Evolutionary conservation across 2,888 invertebrate genomes (phyloP), one percentile per base, ranked within the genome.

Genomic region (Thereva nobilitata): DNA sequence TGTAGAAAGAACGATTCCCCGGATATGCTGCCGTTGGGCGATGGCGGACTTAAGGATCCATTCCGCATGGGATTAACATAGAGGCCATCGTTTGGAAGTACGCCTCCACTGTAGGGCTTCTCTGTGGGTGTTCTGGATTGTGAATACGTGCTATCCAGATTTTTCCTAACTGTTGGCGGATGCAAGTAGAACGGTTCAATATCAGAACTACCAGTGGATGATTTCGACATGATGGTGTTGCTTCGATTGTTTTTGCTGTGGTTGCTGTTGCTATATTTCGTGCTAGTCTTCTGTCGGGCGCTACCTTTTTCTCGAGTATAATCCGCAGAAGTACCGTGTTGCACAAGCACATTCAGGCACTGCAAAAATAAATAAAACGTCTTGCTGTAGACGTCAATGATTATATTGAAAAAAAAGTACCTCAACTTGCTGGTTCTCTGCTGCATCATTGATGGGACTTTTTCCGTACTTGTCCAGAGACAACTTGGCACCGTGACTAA

Each of bases 361-460:
- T 93, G 83, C 34, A 76, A 77, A 75, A 71, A 42, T 67, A 52
- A 59, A 55, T 34, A 65, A 47, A 52, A 67, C 50, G 45, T 70
- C 67, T 68, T 70, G 56, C 55, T 57, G 5, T 41, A 42, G n/a
- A 34, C 10, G 40, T 63, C 7, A 4, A 45, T n/a, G 10, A 54
- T 7, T 54, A 54, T 23, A 55, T 1, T 47, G 42, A 38, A 45
- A 61, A 54, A 34, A 44, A 45, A 5, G 55, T 79, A 93, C 93
- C 87, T 94, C 92, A 72, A 91, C 87, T 76, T 94, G 93, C 77
- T 93, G 92, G 76, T 93, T 92, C 77, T 95, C 93, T 6, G 93
- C 93, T 0, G 95, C 95, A 78, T 93, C 93, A 76, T 94, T 93
- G 72, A 95, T 90, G 4, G 95, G 93, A 76, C 92, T 93, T 80